These are phyloP conservation scores for Lethenteron camtschaticum DNA, from an alignment of 2,113 vertebrate species.

Conservation along the genomic window DNA sequence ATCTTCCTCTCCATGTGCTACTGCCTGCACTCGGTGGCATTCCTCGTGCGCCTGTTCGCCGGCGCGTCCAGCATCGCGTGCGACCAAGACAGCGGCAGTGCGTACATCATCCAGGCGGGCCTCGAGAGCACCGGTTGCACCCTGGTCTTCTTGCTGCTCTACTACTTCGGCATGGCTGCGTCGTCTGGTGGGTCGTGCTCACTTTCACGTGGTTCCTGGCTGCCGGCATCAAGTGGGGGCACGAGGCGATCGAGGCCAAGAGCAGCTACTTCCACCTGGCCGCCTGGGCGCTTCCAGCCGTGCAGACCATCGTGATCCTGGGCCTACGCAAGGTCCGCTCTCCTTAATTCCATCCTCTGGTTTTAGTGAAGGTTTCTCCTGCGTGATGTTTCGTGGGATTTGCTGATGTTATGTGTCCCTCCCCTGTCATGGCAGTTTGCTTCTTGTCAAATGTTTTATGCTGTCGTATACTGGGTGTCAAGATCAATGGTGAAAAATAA, in stretches of 20 bases:
- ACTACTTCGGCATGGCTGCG: slow-evolving; percentile 95
- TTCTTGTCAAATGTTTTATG: no score
- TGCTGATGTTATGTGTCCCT: no score
- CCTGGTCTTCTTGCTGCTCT: slow-evolving; percentile 79
- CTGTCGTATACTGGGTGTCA: no score
- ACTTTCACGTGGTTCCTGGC: slow-evolving; percentile 89
- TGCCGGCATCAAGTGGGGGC: slow-evolving; percentile 89
- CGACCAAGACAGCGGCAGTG: slow-evolving; percentile 65
- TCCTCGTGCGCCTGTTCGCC: slow-evolving; percentile 73
- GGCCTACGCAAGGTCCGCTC: slow-evolving; percentile 41
- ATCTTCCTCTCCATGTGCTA: slow-evolving; percentile 98
- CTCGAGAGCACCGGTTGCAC: slow-evolving; percentile 92
- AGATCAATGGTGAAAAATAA: no score
- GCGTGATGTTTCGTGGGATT: no score
- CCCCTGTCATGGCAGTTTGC: no score
- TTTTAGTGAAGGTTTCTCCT: no score
- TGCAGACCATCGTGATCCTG: slow-evolving; percentile 84
- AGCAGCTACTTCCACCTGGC: slow-evolving; percentile 95
- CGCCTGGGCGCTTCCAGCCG: slow-evolving; percentile 72
- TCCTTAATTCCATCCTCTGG: no score
- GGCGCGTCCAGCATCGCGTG: slow-evolving; percentile 77
- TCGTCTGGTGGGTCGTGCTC: slow-evolving; percentile 90
- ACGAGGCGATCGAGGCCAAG: slow-evolving; percentile 87
- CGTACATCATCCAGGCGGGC: slow-evolving; percentile 89
- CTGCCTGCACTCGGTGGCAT: slow-evolving; percentile 81